Evolutionary conservation across 2,888 invertebrate species (phyloP).

Genomic region (Oxystoma pomonae): DNA sequence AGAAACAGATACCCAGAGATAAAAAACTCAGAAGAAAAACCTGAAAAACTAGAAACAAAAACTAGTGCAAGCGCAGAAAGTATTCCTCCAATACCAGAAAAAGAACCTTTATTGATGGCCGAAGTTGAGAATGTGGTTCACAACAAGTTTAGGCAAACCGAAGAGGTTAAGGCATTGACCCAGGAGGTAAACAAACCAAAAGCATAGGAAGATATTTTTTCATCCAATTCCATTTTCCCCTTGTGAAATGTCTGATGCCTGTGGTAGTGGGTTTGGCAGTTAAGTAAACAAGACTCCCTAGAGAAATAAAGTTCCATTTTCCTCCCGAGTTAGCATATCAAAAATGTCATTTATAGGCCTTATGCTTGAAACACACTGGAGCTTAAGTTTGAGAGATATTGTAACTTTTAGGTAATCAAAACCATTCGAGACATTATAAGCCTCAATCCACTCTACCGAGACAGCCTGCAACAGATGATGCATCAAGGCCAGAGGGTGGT

Average conservation of each 20-base stretch:
- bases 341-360: too few relatives aligned
- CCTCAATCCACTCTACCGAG: slow-evolving; percentile 94
- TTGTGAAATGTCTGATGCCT: too few relatives aligned
- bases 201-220: too few relatives aligned
- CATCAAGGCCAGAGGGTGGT: slow-evolving; percentile 95
- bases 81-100: slow-evolving; percentile 18
- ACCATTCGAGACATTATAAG: slow-evolving; percentile 97
- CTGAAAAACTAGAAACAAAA: not conserved
- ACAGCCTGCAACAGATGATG: slow-evolving; percentile 96
- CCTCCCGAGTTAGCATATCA: too few relatives aligned
- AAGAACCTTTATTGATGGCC: slow-evolving; percentile 74
- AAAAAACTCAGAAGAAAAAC: not conserved
- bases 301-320: too few relatives aligned
- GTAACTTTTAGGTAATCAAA: slow-evolving; percentile 73
- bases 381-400: too few relatives aligned
- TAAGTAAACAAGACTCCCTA: too few relatives aligned
- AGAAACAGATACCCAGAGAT: slow-evolving; percentile 9
- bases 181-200: slow-evolving; percentile 77
- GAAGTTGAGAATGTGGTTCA: slow-evolving; percentile 91
- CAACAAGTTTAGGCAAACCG: slow-evolving; percentile 83
- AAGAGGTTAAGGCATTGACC: slow-evolving; percentile 94
- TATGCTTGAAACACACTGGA: too few relatives aligned
- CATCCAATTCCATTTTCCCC: too few relatives aligned
- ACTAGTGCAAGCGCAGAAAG: slow-evolving; percentile 20
- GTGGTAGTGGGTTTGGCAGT: too few relatives aligned